Conservation (phyloP, 2,113 vertebrate species). For the Cheirogaleus medius region DNA sequence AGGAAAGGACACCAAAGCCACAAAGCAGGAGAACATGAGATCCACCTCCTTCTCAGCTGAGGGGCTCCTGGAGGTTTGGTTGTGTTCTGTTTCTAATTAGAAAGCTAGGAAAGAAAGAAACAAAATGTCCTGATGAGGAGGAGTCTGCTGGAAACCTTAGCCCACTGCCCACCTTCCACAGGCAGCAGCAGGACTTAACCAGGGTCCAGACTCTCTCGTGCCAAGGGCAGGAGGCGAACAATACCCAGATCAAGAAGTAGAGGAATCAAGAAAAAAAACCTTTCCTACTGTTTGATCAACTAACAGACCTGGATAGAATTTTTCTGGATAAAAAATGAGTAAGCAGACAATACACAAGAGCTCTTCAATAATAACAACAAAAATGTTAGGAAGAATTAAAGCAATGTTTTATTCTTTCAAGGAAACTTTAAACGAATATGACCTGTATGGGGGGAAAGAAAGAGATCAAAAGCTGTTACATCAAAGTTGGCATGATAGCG, state of each 20-base stretch:
- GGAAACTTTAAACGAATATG: conserved; percentile 8
- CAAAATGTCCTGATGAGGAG: background rate
- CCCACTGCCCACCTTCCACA: background rate
- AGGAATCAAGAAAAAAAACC: background rate
- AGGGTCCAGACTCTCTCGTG: background rate
- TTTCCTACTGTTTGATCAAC: background rate
- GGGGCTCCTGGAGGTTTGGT: background rate
- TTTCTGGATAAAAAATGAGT: background rate
- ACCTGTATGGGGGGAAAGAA: background rate
- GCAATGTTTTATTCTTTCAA: conserved; percentile 7
- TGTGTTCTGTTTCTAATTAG: background rate
- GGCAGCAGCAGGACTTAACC: background rate
- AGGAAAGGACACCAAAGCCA: background rate
- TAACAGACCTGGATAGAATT: background rate
- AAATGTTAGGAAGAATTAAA: conserved; percentile 17
- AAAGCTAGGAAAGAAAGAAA: background rate
- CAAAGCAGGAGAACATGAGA: background rate
- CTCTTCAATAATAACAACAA: background rate
- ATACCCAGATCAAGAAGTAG: background rate
- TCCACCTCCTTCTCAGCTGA: background rate
- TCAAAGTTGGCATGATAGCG: background rate
- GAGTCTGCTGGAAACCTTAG: background rate
- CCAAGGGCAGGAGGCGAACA: background rate
- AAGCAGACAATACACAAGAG: background rate
- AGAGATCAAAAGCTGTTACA: background rate